Evolutionary conservation across 2,113 vertebrate genomes (phyloP).

Genomic region (Lophochroa leadbeateri): DNA sequence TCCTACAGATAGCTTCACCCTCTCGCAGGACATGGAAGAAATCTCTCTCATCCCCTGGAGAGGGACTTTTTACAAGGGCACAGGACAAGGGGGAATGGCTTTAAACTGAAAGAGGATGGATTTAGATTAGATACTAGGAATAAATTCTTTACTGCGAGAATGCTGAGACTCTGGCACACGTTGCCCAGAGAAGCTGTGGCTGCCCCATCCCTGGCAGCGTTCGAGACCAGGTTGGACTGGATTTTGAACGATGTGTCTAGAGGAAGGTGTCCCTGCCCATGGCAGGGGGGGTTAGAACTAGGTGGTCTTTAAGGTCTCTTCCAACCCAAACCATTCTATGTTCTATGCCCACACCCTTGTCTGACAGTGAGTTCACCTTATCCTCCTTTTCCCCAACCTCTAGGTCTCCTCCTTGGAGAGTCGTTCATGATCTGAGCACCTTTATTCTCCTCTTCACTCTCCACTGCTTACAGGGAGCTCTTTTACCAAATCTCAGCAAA

Average conservation of each 20-base stretch:
- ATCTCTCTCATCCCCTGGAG: neutral
- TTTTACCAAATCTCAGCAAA: neutral
- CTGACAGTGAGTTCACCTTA: neutral
- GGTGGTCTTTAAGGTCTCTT: neutral
- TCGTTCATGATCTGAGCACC: neutral
- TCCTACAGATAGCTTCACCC: neutral
- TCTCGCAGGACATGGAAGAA: neutral
- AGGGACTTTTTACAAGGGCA: neutral
- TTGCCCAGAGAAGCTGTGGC: neutral
- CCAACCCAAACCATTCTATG: neutral
- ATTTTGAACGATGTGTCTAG: neutral
- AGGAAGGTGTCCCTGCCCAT: neutral
- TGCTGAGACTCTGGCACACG: neutral
- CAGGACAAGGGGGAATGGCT: neutral
- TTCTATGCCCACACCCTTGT: neutral
- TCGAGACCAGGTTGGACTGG: neutral
- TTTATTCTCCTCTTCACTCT: neutral
- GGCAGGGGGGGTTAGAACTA: neutral
- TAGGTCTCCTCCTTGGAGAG: neutral
- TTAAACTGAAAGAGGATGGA: neutral
- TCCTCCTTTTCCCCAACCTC: neutral
- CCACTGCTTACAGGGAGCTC: neutral
- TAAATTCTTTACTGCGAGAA: neutral
- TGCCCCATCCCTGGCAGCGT: neutral
- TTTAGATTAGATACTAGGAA: neutral